These are phyloP conservation scores for Gymnopithys bicolor DNA, from an alignment of 2,797 vertebrate genomes.

Conservation along the genomic window DNA sequence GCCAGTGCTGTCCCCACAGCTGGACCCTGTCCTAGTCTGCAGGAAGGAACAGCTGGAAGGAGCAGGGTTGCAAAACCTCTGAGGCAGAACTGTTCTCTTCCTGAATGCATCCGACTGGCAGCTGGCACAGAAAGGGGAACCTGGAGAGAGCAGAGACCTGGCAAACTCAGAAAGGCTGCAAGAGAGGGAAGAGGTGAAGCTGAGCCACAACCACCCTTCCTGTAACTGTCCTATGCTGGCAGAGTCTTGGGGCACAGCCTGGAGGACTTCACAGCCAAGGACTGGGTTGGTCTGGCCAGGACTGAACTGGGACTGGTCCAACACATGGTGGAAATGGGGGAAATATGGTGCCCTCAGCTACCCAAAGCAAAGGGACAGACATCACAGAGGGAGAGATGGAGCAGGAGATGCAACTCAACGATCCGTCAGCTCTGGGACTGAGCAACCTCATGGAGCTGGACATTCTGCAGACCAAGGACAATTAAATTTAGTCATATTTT, in stretches of 20 bases:
- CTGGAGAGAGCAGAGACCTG: not conserved
- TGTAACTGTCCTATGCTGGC: not conserved
- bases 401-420: not conserved
- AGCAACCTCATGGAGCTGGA: not conserved
- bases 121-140: constrained; percentile 14
- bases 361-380: not conserved
- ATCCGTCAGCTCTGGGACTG: not conserved
- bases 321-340: rapidly evolving
- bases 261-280: not conserved
- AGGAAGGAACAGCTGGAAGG: not conserved
- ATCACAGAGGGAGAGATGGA: not conserved
- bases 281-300: not conserved
- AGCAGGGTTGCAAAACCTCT: constrained; percentile 22
- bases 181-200: not conserved
- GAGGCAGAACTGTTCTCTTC: not conserved
- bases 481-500: not conserved
- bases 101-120: not conserved
- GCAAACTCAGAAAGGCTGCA: not conserved
- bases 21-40: not conserved
- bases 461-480: not conserved
- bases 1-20: not conserved
- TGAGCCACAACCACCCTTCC: not conserved
- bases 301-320: not conserved
- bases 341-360: not conserved
- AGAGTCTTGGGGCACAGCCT: not conserved